phyloP scores from a whole-genome alignment of 2,113 vertebrate genomes.

The Ardeotis arabs region DNA sequence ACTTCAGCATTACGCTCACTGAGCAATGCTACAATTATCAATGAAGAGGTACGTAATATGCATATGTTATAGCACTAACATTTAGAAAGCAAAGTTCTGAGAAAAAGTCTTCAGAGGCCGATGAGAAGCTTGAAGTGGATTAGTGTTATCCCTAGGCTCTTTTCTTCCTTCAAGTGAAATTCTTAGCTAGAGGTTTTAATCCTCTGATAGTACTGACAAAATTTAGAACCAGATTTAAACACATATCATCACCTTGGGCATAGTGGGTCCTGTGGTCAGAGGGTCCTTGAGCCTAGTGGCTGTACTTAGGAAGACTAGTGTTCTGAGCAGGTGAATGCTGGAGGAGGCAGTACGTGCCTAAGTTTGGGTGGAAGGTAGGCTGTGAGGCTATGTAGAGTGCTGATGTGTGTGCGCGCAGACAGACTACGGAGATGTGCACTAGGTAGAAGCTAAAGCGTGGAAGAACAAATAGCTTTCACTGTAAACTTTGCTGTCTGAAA shows the following conservation, averaged over 20 bases:
- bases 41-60: constrained; percentile 88
- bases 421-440: background rate
- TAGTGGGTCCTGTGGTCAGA: background rate
- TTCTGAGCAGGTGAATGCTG: background rate
- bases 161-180: background rate
- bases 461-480: background rate
- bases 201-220: background rate
- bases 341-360: background rate
- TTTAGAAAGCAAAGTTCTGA: background rate
- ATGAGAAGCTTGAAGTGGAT: background rate
- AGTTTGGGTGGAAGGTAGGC: background rate
- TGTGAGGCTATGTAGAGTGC: background rate
- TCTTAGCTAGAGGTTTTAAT: background rate
- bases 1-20: constrained; percentile 96
- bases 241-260: background rate
- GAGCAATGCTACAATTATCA: constrained; percentile 99
- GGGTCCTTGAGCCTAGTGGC: background rate
- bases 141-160: background rate
- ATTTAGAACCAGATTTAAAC: background rate
- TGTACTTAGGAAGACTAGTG: accelerated
- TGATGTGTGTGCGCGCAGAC: background rate
- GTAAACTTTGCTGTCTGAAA: background rate
- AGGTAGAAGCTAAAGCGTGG: background rate
- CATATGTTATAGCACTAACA: background rate
- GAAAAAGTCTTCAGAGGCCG: background rate